These are phyloP conservation scores for Ochotona curzoniae DNA, from an alignment of 2,113 vertebrate species.

Conservation along the genomic window DNA sequence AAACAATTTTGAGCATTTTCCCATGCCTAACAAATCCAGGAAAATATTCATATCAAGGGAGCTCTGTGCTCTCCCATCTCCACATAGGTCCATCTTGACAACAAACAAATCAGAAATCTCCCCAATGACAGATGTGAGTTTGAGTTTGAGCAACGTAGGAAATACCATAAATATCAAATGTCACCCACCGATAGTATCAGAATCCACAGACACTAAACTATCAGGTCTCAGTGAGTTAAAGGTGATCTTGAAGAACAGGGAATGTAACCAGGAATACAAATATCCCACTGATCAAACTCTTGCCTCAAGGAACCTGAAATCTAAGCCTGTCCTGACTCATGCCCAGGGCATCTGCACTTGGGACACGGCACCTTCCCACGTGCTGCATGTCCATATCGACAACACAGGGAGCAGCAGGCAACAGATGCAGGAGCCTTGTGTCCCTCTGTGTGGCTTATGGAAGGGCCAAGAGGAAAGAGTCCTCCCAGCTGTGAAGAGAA, in stretches of 20 bases:
- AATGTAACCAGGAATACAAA: not conserved
- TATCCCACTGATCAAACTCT: not conserved
- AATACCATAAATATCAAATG: not conserved
- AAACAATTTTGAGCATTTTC: not conserved
- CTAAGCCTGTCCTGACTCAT: not conserved
- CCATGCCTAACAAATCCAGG: not conserved
- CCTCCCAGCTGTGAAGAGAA: not conserved
- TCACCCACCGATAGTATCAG: not conserved
- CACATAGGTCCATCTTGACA: not conserved
- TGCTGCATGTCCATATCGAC: not conserved
- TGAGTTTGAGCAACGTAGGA: not conserved
- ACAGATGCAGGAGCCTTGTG: not conserved
- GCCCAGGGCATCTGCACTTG: not conserved
- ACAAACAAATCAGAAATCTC: not conserved
- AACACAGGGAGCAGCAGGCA: fast-evolving
- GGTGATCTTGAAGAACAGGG: not conserved
- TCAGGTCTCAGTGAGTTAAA: not conserved
- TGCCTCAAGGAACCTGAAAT: not conserved
- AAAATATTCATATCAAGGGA: not conserved
- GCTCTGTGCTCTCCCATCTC: not conserved
- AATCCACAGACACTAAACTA: not conserved
- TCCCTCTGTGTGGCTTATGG: not conserved
- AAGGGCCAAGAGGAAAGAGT: not conserved
- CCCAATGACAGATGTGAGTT: not conserved
- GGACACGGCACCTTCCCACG: not conserved